Evolutionary conservation across 30 jellyfish, hydroid and myxozoan species (phyloP).

Genomic region (Mastigias papua): DNA sequence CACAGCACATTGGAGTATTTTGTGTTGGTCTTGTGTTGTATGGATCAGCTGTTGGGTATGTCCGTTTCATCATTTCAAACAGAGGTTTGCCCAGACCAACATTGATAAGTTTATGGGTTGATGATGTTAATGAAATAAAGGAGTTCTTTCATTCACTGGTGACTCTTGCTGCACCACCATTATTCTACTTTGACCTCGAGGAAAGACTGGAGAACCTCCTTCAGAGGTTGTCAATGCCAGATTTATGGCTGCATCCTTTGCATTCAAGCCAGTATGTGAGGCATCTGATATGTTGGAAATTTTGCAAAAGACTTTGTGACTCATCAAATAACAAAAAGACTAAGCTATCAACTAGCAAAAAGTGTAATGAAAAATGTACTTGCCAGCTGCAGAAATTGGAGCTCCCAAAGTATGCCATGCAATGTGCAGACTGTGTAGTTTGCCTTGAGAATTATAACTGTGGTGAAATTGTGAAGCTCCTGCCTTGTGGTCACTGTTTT

Average conservation of each 20-base stretch:
- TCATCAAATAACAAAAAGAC: slow-evolving; percentile 6
- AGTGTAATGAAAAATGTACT: slow-evolving; percentile 1
- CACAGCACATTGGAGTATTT: slow-evolving; percentile 80
- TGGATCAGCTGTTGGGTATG: slow-evolving; percentile 81
- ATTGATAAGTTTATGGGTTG: slow-evolving; percentile 44
- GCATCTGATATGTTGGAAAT: slow-evolving; percentile 73
- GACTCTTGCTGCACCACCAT: slow-evolving; percentile 73
- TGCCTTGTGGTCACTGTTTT: slow-evolving; percentile 95
- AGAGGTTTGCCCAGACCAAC: slow-evolving; percentile 59
- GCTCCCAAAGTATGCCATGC: slow-evolving; percentile 40
- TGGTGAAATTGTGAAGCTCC: slow-evolving; percentile 65
- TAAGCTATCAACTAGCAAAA: neutral
- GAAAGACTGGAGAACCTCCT: slow-evolving; percentile 85
- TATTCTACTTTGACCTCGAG: slow-evolving; percentile 75
- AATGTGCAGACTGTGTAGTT: slow-evolving; percentile 71
- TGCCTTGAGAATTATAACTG: slow-evolving; percentile 85
- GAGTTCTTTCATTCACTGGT: slow-evolving; percentile 68
- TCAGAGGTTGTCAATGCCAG: slow-evolving; percentile 82
- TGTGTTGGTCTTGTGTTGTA: slow-evolving; percentile 78
- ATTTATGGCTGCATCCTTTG: slow-evolving; percentile 90
- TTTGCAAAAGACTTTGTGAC: slow-evolving; percentile 36
- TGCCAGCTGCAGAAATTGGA: slow-evolving; percentile 18
- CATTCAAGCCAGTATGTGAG: slow-evolving; percentile 76
- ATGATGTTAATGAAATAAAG: slow-evolving; percentile 81
- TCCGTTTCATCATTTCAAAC: slow-evolving; percentile 66